A percentile compares a stretch with the other conserved stretches of the same genome.
These are phyloP conservation scores for Ophion slaviceki DNA, from an alignment of 2,888 invertebrate species.

Conservation along the genomic window DNA sequence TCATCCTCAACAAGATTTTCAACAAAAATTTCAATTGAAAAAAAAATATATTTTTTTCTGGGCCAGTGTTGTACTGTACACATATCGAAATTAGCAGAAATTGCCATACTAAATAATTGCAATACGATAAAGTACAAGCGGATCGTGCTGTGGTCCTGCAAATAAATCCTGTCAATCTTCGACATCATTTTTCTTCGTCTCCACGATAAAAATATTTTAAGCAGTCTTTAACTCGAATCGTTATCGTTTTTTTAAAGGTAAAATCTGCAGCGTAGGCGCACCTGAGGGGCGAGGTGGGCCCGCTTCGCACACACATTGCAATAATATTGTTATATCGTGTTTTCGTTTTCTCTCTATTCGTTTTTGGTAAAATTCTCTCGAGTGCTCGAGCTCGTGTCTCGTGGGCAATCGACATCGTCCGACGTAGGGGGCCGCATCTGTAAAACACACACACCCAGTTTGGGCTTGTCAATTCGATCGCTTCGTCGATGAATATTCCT, in stretches of 20 bases:
- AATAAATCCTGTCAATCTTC: conserved; percentile 22
- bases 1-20: too few relatives aligned
- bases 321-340: conserved; percentile 36
- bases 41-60: too few relatives aligned
- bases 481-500: background rate
- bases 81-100: background rate
- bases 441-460: conserved; percentile 39
- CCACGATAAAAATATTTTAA: conserved; percentile 57
- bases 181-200: conserved; percentile 44
- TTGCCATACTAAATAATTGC: conserved; percentile 32
- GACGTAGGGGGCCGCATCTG: conserved; percentile 52
- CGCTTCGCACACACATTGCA: conserved; percentile 30
- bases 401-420: conserved; percentile 53
- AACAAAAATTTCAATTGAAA: too few relatives aligned
- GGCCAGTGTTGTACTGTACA: background rate
- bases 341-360: conserved; percentile 6
- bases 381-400: conserved; percentile 43
- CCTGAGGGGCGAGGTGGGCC: background rate
- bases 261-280: conserved; percentile 36
- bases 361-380: conserved; percentile 62
- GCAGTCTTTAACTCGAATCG: conserved; percentile 63
- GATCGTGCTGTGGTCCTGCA: background rate
- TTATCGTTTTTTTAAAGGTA: conserved; percentile 27
- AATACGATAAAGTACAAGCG: conserved; percentile 43
- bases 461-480: background rate